Percentiles rank a stretch among this genome's conserved stretches.
Conservation (phyloP, 2,113 vertebrate genomes). For the Hymenochirus boettgeri region DNA sequence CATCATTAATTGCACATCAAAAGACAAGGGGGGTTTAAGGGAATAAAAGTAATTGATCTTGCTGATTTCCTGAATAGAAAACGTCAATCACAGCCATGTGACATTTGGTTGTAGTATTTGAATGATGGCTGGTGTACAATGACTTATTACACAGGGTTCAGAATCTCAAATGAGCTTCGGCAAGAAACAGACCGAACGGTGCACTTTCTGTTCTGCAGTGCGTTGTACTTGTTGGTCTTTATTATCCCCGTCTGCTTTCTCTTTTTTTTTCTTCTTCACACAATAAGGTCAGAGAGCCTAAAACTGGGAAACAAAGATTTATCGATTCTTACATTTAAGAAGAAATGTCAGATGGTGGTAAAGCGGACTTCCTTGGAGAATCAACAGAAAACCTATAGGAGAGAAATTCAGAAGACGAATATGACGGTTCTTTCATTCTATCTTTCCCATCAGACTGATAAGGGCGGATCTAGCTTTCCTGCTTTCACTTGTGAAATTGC, state of each 20-base stretch:
- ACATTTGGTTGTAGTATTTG: constrained; percentile 68
- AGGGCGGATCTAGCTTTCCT: constrained; percentile 2
- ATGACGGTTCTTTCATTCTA: constrained; percentile 20
- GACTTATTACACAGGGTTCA: constrained; percentile 59
- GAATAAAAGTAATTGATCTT: constrained; percentile 64
- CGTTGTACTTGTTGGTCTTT: constrained; percentile 50
- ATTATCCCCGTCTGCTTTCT: constrained; percentile 43
- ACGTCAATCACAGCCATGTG: constrained; percentile 65
- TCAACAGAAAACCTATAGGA: constrained; percentile 37
- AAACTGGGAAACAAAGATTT: constrained; percentile 56
- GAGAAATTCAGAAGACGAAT: constrained; percentile 15
- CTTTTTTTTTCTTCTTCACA: constrained; percentile 41
- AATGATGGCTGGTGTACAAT: constrained; percentile 59
- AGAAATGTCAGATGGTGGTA: constrained; percentile 59
- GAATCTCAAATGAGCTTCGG: constrained; percentile 62
- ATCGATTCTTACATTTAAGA: constrained; percentile 59
- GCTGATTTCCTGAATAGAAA: constrained; percentile 59
- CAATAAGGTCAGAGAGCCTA: constrained; percentile 64
- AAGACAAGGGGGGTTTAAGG: constrained; percentile 51
- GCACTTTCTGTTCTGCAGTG: constrained; percentile 26
- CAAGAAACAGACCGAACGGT: constrained; percentile 39
- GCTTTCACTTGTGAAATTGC: constrained; percentile 40
- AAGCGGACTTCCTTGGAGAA: constrained; percentile 53
- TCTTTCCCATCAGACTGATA: constrained; percentile 44
- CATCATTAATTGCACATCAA: constrained; percentile 37